phyloP scores from a whole-genome alignment of 2,797 vertebrate genomes.

The Intellagama lesueurii region DNA sequence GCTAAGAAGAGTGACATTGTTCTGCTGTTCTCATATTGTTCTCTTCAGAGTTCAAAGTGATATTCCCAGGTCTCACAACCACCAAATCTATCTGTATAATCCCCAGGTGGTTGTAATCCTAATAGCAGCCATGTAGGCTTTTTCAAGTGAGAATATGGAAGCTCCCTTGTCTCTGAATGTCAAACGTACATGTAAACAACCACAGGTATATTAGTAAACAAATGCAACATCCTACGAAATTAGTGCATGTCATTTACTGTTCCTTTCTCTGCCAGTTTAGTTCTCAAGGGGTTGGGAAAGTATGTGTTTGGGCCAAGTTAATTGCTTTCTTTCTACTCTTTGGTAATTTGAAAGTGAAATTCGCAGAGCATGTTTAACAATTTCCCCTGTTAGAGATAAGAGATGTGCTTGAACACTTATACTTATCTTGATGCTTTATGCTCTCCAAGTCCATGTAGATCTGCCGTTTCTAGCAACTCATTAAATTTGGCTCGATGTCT shows the following conservation, averaged over 20 bases:
- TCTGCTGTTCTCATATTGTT: background rate
- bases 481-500: conserved; percentile 36
- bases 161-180: background rate
- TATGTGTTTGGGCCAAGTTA: background rate
- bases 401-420: conserved; percentile 9
- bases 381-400: conserved; percentile 32
- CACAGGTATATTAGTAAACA: background rate
- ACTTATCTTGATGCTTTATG: background rate
- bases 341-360: conserved; percentile 31
- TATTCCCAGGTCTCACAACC: background rate
- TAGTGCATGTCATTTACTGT: background rate
- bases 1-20: background rate
- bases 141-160: background rate
- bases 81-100: background rate
- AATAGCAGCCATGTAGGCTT: background rate
- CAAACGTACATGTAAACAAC: background rate
- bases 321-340: conserved; percentile 9
- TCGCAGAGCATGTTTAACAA: conserved; percentile 15
- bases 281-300: background rate
- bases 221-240: background rate
- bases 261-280: background rate
- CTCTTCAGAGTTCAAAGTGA: background rate
- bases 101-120: background rate
- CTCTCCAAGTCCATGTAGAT: background rate
- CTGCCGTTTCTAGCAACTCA: conserved; percentile 34